phyloP scores from a whole-genome alignment of 2,888 invertebrate genomes.

The Leuctra nigra region DNA sequence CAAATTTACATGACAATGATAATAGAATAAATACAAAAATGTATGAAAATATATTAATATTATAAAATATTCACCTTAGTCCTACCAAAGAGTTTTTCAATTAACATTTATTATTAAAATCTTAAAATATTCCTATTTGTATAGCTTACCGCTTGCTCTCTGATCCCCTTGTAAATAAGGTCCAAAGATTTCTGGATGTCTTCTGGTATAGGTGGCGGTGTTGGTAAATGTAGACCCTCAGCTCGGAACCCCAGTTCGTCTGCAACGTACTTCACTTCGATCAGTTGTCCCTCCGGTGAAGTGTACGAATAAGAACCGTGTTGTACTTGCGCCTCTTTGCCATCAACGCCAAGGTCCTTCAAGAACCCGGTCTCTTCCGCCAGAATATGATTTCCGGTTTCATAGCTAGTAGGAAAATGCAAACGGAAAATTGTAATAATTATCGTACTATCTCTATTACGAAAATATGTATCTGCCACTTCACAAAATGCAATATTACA shows the following conservation, averaged over 20 bases:
- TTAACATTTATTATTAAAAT: too few relatives aligned
- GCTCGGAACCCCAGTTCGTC: constrained; percentile 79
- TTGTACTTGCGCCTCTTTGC: constrained; percentile 30
- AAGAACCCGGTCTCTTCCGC: constrained; percentile 73
- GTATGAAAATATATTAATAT: too few relatives aligned
- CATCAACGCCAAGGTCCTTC: constrained; percentile 45
- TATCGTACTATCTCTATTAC: too few relatives aligned
- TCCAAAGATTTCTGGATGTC: constrained; percentile 84
- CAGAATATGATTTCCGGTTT: constrained; percentile 75
- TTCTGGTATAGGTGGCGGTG: constrained; percentile 73
- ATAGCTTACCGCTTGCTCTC: constrained; percentile 49
- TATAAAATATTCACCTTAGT: too few relatives aligned
- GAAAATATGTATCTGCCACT: too few relatives aligned
- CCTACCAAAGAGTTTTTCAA: too few relatives aligned
- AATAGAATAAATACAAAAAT: too few relatives aligned
- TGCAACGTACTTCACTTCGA: constrained; percentile 50
- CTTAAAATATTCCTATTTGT: not conserved
- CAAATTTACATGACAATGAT: too few relatives aligned
- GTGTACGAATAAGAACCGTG: constrained; percentile 69
- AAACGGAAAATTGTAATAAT: too few relatives aligned
- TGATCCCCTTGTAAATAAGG: constrained; percentile 78
- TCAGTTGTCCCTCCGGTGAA: constrained; percentile 49
- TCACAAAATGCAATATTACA: not conserved
- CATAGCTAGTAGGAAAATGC: constrained; percentile 65
- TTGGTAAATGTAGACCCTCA: constrained; percentile 74